Evolutionary conservation across 2,797 vertebrate species (phyloP).

Genomic region (Poecilia wingei): DNA sequence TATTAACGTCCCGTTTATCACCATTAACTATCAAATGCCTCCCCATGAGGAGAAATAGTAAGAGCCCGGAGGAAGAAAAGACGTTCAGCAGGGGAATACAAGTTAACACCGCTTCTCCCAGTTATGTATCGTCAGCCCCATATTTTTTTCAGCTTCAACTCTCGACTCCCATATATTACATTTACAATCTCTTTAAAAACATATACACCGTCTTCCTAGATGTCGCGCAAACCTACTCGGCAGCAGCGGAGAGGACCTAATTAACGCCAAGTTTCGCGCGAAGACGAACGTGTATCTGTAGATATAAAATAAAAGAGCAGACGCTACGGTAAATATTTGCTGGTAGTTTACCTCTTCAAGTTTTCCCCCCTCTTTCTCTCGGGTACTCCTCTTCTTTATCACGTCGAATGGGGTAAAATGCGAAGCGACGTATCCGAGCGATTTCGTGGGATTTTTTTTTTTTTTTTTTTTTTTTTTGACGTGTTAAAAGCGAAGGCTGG

Average conservation of each 20-base stretch:
- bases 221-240: slow-evolving; percentile 16
- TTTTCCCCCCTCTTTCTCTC: slow-evolving; percentile 67
- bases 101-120: slow-evolving; percentile 74
- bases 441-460: slow-evolving; percentile 68
- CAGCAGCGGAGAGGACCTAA: slow-evolving; percentile 55
- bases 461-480: slow-evolving; percentile 28
- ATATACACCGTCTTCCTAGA: slow-evolving; percentile 4
- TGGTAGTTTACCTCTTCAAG: slow-evolving; percentile 83
- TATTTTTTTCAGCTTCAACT: slow-evolving; percentile 48
- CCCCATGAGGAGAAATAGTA: slow-evolving; percentile 61
- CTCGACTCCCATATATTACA: slow-evolving; percentile 34
- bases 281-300: slow-evolving; percentile 62
- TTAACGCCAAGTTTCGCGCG: slow-evolving; percentile 70
- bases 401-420: slow-evolving; percentile 72
- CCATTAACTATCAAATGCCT: slow-evolving; percentile 76
- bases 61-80: slow-evolving; percentile 59
- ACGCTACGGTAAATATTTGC: slow-evolving; percentile 73
- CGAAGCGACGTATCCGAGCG: slow-evolving; percentile 72
- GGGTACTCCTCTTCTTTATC: slow-evolving; percentile 79
- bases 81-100: slow-evolving; percentile 70
- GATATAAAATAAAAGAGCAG: slow-evolving; percentile 32
- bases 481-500: slow-evolving; percentile 77
- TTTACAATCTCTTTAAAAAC: not conserved
- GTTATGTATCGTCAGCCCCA: slow-evolving; percentile 67
- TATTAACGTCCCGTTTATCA: slow-evolving; percentile 74